Percentiles rank a stretch among this genome's conserved stretches.
Conservation (phyloP, 2,797 vertebrate species). For the Crocodylus rhombifer region DNA sequence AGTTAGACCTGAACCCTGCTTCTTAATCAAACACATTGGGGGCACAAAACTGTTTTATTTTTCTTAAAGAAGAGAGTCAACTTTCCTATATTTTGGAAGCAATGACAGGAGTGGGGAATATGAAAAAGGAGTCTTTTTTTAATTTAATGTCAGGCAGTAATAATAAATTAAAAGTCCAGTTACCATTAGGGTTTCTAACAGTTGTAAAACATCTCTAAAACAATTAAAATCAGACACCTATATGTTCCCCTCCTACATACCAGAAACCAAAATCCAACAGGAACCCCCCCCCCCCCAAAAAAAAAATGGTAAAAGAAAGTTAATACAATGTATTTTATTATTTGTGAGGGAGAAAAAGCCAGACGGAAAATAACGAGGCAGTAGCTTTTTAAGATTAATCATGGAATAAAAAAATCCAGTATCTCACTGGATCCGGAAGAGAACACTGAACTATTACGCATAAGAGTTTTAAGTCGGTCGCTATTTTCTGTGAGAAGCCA, state of each 20-base stretch:
- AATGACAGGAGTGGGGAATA: not conserved
- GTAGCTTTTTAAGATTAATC: not conserved
- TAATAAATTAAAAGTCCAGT: too few relatives aligned
- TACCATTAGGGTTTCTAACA: not conserved
- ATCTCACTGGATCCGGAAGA: not conserved
- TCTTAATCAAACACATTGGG: not conserved
- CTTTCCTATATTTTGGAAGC: not conserved
- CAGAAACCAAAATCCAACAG: not conserved
- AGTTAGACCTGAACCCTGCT: too few relatives aligned
- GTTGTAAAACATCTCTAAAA: not conserved
- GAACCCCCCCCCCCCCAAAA: not conserved
- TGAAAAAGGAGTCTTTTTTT: too few relatives aligned
- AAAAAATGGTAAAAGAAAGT: not conserved
- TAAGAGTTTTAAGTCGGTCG: too few relatives aligned
- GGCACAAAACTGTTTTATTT: not conserved
- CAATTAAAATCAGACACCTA: not conserved
- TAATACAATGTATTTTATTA: not conserved
- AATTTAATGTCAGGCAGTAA: too few relatives aligned
- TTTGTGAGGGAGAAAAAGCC: not conserved
- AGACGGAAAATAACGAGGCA: not conserved
- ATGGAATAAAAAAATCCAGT: not conserved
- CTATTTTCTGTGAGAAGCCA: not conserved
- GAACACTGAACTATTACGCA: not conserved
- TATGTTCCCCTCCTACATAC: not conserved
- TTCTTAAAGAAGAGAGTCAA: not conserved